These are phyloP conservation scores for Bathynomus jamesi DNA, from an alignment of 1,140 invertebrate species.

Conservation along the genomic window DNA sequence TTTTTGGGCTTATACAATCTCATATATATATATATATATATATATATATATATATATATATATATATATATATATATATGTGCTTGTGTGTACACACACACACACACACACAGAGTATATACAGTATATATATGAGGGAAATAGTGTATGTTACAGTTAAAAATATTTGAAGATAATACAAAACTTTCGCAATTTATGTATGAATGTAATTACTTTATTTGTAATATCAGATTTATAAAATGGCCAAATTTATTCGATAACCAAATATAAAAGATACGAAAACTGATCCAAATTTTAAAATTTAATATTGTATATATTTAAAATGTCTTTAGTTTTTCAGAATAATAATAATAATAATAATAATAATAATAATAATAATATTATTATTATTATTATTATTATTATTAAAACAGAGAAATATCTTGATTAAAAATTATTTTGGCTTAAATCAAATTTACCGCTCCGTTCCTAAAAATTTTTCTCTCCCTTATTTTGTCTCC, in stretches of 20 bases:
- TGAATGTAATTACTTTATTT: no score
- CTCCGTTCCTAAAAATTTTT: not conserved
- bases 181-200: no score
- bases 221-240: no score
- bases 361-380: not conserved
- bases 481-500: not conserved
- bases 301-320: not conserved
- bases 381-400: not conserved
- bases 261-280: no score
- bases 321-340: not conserved
- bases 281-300: no score
- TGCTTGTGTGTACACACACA: not conserved
- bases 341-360: not conserved
- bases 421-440: not conserved
- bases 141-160: no score
- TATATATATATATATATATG: constrained; percentile 1
- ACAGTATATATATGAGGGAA: no score
- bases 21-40: constrained; percentile 1
- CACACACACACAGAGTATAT: no score
- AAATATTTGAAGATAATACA: no score
- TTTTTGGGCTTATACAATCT: not conserved
- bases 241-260: no score
- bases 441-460: not conserved
- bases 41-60: constrained; percentile 3
- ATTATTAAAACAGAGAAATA: no score